Evolutionary conservation across 53 echinoderm and acorn worm species (phyloP).

Genomic region (Holothuria leucospilota): DNA sequence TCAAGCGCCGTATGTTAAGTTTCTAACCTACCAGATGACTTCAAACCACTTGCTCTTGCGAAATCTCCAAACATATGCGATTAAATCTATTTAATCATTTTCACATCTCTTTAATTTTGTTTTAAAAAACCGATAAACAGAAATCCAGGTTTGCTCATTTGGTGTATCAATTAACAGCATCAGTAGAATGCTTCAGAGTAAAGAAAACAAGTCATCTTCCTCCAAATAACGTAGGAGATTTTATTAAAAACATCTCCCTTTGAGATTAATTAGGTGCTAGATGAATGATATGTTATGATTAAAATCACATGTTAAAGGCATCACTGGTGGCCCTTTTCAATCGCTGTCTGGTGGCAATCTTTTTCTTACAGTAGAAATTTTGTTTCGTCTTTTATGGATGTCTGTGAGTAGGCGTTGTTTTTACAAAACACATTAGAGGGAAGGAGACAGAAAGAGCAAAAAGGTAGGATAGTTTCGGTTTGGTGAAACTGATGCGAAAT

Average conservation of each 20-base stretch:
- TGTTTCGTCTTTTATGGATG: too few relatives aligned
- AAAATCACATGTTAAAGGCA: constrained; percentile 42
- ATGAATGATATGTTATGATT: constrained; percentile 46
- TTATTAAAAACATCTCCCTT: constrained; percentile 11
- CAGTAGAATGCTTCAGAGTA: neutral
- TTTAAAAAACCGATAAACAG: constrained; percentile 12
- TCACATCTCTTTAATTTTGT: constrained; percentile 33
- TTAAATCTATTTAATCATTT: neutral
- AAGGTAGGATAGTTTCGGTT: too few relatives aligned
- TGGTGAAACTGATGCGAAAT: too few relatives aligned
- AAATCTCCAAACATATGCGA: too few relatives aligned
- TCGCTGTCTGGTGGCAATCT: neutral
- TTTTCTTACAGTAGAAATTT: too few relatives aligned
- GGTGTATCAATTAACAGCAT: constrained; percentile 32
- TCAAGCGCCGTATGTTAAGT: too few relatives aligned
- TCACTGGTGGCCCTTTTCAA: neutral
- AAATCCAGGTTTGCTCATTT: neutral
- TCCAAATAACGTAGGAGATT: neutral
- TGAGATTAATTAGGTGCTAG: constrained; percentile 38
- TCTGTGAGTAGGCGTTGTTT: too few relatives aligned
- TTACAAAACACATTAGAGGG: too few relatives aligned
- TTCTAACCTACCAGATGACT: too few relatives aligned
- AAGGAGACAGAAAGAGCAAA: too few relatives aligned
- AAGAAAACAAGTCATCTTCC: neutral
- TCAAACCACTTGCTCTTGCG: too few relatives aligned